These are phyloP conservation scores for Urocitellus parryii DNA, from an alignment of 2,113 vertebrate species.

Conservation along the genomic window DNA sequence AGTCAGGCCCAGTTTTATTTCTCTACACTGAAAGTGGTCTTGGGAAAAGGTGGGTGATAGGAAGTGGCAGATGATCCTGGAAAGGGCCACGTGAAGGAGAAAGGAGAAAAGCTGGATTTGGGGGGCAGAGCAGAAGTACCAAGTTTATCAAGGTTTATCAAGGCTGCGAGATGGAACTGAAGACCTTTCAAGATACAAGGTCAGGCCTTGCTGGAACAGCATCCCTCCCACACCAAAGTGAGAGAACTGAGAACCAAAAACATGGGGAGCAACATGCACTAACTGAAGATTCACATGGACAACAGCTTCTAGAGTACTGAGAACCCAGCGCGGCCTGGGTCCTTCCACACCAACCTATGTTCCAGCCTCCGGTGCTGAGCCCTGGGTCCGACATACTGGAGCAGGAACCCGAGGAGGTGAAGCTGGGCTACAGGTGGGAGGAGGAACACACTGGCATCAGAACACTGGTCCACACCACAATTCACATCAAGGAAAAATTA, in stretches of 20 bases:
- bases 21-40: background rate
- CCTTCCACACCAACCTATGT: constrained; percentile 87
- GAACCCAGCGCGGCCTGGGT: rapidly evolving
- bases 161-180: background rate
- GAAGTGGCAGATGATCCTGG: background rate
- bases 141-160: background rate
- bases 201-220: background rate
- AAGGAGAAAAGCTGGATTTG: background rate
- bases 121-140: background rate
- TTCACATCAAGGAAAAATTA: background rate
- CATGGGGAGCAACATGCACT: background rate
- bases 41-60: background rate
- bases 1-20: background rate
- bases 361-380: constrained; percentile 91
- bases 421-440: constrained; percentile 91
- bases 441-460: constrained; percentile 33
- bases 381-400: constrained; percentile 96
- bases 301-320: background rate
- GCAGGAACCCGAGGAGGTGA: constrained; percentile 95
- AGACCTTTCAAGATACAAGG: background rate
- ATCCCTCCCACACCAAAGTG: background rate
- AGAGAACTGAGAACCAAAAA: background rate
- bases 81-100: background rate
- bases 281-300: background rate
- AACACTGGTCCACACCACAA: rapidly evolving